Evolutionary conservation across 2,888 invertebrate species (phyloP).

Genomic region (Trilocha varians): DNA sequence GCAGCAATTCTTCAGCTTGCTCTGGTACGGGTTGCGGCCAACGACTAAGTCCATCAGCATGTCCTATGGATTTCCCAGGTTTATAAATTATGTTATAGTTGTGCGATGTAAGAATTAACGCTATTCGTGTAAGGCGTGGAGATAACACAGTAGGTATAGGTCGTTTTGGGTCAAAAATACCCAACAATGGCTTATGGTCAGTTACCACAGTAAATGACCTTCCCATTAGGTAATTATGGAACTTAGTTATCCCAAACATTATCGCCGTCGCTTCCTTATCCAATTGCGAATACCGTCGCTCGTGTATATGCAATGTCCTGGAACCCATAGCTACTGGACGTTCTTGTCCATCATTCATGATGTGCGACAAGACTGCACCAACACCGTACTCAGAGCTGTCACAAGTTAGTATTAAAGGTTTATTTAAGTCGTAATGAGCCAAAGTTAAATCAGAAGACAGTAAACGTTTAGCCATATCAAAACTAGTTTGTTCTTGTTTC

Average conservation of each 20-base stretch:
- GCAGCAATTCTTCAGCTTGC: constrained; percentile 3
- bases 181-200: constrained; percentile 11
- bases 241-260: neutral
- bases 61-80: neutral
- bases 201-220: constrained; percentile 9
- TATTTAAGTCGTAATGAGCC: constrained; percentile 1
- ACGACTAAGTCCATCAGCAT: constrained; percentile 1
- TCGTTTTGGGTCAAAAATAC: constrained; percentile 5
- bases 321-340: constrained; percentile 14
- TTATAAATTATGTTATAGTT: neutral
- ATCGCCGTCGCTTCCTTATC: neutral
- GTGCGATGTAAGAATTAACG: neutral
- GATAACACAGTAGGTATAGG: constrained; percentile 12
- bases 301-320: constrained; percentile 12
- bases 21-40: neutral
- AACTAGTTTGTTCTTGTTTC: constrained; percentile 7
- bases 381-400: constrained; percentile 14
- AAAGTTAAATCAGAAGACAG: no score
- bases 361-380: constrained; percentile 12
- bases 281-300: constrained; percentile 9
- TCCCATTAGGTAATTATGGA: constrained; percentile 6
- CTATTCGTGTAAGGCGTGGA: constrained; percentile 1
- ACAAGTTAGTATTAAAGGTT: constrained; percentile 7
- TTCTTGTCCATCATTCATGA: constrained; percentile 13
- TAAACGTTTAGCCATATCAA: constrained; percentile 8